phyloP scores from a whole-genome alignment of 2,113 vertebrate genomes.

The Tenrec ecaudatus region DNA sequence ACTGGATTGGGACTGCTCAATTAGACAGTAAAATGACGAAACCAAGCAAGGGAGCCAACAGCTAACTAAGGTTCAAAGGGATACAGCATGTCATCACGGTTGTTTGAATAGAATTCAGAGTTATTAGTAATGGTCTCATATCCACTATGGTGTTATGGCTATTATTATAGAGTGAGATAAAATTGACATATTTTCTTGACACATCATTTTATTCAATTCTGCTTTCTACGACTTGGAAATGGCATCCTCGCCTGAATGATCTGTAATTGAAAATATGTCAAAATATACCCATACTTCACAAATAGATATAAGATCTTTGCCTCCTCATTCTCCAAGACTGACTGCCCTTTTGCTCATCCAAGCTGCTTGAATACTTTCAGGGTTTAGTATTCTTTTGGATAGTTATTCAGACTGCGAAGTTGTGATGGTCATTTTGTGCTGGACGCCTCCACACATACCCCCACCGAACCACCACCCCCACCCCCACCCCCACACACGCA shows the following conservation, averaged over 20 bases:
- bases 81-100: slow-evolving; percentile 24
- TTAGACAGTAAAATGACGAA: slow-evolving; percentile 78
- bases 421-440: neutral
- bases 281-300: neutral
- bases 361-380: neutral
- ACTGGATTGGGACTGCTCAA: slow-evolving; percentile 85
- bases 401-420: neutral
- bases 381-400: neutral
- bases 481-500: neutral
- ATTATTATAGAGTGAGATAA: slow-evolving; percentile 40
- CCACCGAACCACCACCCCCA: too few species aligned
- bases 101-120: slow-evolving; percentile 41
- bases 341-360: neutral
- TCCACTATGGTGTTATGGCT: neutral
- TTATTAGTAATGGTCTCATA: neutral
- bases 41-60: slow-evolving; percentile 36
- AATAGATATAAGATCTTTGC: neutral
- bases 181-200: slow-evolving; percentile 54
- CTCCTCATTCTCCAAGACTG: neutral
- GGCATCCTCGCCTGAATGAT: slow-evolving; percentile 4
- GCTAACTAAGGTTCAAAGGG: slow-evolving; percentile 65
- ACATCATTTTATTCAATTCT: slow-evolving; percentile 54
- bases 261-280: slow-evolving; percentile 53
- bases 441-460: neutral
- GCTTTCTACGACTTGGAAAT: slow-evolving; percentile 54